Conservation (phyloP, 2,888 invertebrate genomes). For the Oligia fasciuncula region DNA sequence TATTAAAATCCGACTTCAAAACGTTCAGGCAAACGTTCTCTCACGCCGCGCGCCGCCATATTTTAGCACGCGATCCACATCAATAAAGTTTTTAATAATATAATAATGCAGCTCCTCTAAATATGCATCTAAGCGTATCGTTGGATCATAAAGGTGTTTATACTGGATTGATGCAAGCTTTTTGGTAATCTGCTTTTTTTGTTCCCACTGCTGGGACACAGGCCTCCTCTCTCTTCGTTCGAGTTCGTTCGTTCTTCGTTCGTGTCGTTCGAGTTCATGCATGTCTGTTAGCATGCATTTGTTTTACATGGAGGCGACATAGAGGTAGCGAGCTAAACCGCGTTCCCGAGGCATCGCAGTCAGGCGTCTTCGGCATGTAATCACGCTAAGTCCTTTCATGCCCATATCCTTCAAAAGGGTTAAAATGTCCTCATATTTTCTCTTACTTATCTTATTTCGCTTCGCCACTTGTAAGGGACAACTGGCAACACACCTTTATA, state of each 20-base stretch:
- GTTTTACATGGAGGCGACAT: no score
- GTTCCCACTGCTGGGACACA: no score
- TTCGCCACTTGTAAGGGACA: constrained; percentile 2
- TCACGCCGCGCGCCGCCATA: constrained; percentile 8
- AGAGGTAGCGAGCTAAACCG: no score
- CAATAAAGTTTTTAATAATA: constrained; percentile 12
- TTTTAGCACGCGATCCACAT: constrained; percentile 34
- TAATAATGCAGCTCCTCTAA: constrained; percentile 9
- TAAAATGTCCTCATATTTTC: constrained; percentile 5
- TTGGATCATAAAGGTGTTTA: constrained; percentile 19
- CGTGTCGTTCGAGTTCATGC: no score
- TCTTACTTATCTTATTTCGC: constrained; percentile 10
- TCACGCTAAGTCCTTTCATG: not conserved
- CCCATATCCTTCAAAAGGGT: constrained; percentile 6
- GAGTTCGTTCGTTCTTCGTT: no score
- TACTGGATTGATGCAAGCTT: not conserved
- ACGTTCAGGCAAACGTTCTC: constrained; percentile 14
- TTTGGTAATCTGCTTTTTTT: no score
- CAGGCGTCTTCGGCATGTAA: no score
- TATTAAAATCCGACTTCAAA: constrained; percentile 10
- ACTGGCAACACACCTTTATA: constrained; percentile 31
- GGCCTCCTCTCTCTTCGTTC: no score
- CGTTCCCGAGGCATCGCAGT: no score
- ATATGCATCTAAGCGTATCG: not conserved
- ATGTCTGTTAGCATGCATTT: no score